Conservation (phyloP, 2,797 vertebrate species). For the Chiroxiphia lanceolata region DNA sequence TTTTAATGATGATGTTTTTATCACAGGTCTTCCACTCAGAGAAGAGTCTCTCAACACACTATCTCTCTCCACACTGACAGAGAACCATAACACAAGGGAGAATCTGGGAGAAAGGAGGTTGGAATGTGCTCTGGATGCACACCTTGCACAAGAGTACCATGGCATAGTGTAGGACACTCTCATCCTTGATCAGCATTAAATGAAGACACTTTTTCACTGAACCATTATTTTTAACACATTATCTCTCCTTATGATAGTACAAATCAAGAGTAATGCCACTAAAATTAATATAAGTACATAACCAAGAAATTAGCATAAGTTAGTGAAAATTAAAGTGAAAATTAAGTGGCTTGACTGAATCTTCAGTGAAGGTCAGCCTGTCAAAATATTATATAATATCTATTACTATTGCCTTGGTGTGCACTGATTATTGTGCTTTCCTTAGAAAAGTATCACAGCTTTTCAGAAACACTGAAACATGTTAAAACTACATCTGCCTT, state of each 20-base stretch:
- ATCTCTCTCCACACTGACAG: neutral
- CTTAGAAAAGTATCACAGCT: neutral
- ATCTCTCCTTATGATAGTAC: neutral
- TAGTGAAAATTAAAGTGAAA: neutral
- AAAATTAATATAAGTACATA: neutral
- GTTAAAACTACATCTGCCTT: neutral
- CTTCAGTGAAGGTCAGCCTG: neutral
- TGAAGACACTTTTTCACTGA: neutral
- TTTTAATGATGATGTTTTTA: neutral
- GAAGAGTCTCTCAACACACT: neutral
- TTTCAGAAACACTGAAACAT: neutral
- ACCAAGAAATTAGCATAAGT: neutral
- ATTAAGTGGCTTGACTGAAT: neutral
- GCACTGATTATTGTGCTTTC: neutral
- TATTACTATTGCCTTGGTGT: neutral
- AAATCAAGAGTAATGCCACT: neutral
- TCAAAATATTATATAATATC: neutral
- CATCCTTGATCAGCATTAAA: neutral
- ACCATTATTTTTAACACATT: neutral
- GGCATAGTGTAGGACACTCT: neutral
- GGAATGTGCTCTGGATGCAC: neutral
- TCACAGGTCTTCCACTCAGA: neutral
- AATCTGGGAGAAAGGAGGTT: neutral
- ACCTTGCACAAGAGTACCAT: neutral
- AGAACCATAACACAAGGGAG: neutral